Conservation (phyloP, 2,113 vertebrate species). For the Macquaria ambigua region DNA sequence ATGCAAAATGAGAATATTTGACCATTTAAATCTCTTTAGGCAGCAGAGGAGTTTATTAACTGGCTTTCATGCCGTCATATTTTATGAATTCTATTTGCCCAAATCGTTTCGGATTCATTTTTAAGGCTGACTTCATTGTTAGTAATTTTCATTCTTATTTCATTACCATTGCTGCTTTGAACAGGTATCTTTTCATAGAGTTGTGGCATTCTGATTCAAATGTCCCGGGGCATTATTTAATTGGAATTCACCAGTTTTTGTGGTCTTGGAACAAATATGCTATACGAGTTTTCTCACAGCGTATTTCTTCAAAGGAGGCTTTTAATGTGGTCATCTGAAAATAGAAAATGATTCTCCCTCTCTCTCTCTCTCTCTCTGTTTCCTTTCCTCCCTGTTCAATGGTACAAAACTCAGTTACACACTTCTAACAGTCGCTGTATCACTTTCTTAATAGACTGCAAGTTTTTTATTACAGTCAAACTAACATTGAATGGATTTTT, state of each 20-base stretch:
- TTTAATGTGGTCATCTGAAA: constrained; percentile 48
- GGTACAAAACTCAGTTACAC: not conserved
- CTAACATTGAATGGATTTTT: not conserved
- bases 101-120: constrained; percentile 37
- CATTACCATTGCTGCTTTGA: constrained; percentile 41
- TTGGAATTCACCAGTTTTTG: constrained; percentile 52
- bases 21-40: not conserved
- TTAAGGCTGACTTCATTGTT: constrained; percentile 39
- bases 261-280: constrained; percentile 41
- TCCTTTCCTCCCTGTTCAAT: not conserved
- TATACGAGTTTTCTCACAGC: constrained; percentile 11
- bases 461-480: not conserved
- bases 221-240: constrained; percentile 55
- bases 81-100: constrained; percentile 39
- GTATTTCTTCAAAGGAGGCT: constrained; percentile 49
- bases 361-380: not conserved
- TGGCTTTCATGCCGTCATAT: constrained; percentile 27
- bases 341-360: constrained; percentile 7
- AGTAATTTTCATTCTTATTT: constrained; percentile 53
- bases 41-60: constrained; percentile 34
- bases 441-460: not conserved
- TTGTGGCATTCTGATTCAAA: constrained; percentile 35
- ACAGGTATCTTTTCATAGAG: constrained; percentile 45
- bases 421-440: constrained; percentile 1
- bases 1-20: constrained; percentile 5